Evolutionary conservation across 2,113 vertebrate genomes (phyloP), one percentile per base, ranked within the genome.

Genomic region (Pteropus alecto): DNA sequence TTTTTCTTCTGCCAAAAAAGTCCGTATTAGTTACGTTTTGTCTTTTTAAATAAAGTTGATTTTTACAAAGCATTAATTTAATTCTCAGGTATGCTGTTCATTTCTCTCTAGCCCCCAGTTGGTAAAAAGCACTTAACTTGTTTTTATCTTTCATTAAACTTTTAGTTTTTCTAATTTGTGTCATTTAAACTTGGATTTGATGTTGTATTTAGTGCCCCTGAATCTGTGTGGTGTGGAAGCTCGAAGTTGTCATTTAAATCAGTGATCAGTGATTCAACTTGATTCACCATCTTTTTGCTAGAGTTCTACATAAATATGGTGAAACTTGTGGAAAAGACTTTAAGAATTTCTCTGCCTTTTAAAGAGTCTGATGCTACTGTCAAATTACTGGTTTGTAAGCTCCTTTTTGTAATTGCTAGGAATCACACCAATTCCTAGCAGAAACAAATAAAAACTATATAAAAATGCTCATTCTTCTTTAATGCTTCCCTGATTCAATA

Each of bases 11-110:
- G 41, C 93, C 48, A 65, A 22, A 79, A 61, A 85, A 91, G 38
- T 91, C 77, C 79, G 63, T 19, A 70, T 77, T 90, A 92, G 68
- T 90, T 94, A 58, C 21, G 18, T 81, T 81, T 92, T 70, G 48
- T 67, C 7, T 81, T 93, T 95, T 73, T 73, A 58, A 90, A 71
- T 93, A 84, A 61, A 76, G 33, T 85, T 48, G 26, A 8, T 65
- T 93, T 93, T 88, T 60, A 94, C 22, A 85, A 90, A 85, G 18
- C 22, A 58, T 51, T 93, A 41, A 63, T 84, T 87, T 88, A 86
- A 38, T 77, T 91, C 6, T 95, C 4, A 86, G 43, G 9, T 94
- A 56, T 68, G 21, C n/a, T 12, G 26, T 95, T 94, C 6, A 79
- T 91, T 85, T 76, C 35, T 84, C 8, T 63, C 6, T 85, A 65